Conservation (phyloP, 2,113 vertebrate genomes). For the Mustelus asterias region DNA sequence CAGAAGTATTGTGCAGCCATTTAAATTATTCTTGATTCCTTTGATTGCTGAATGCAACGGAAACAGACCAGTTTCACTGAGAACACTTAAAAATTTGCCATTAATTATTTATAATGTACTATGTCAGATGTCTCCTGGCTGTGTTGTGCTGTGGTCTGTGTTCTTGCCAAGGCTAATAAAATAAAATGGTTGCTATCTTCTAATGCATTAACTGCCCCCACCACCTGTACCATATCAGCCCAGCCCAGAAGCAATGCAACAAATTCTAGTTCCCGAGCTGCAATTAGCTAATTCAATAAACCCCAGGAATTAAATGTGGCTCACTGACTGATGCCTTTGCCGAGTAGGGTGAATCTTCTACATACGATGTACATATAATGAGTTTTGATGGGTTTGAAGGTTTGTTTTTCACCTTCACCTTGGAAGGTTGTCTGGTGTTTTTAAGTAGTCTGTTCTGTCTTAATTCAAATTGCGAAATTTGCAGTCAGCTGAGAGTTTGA, state of each 20-base stretch:
- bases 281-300: background rate
- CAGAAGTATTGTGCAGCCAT: background rate
- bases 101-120: background rate
- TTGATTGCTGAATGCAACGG: background rate
- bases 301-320: background rate
- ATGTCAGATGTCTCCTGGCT: background rate
- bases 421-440: too few relatives aligned
- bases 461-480: too few relatives aligned
- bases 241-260: background rate
- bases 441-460: too few relatives aligned
- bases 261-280: background rate
- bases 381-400: too few relatives aligned
- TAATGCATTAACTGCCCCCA: background rate
- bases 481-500: too few relatives aligned
- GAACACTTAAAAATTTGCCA: background rate
- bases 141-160: background rate
- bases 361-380: background rate
- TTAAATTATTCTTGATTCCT: background rate
- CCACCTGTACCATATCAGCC: background rate
- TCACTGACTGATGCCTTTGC: background rate
- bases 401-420: too few relatives aligned
- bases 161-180: background rate
- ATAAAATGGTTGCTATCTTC: background rate
- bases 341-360: background rate
- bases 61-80: background rate